Conservation (phyloP, 2,113 vertebrate species). For the Serilophus lunatus region DNA sequence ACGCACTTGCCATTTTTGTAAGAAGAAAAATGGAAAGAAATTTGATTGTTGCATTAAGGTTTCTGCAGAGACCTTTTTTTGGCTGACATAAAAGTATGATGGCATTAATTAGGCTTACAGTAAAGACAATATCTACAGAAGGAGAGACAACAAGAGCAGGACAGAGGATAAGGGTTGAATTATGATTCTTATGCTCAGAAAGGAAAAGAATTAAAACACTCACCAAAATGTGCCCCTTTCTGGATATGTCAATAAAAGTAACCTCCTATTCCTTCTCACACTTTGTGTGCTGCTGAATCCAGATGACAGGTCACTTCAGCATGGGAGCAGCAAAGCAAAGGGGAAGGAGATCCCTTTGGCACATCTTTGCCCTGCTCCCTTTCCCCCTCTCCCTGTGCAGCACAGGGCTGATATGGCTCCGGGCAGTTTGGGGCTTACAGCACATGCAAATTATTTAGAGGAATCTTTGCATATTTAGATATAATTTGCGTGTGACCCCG, state of each 20-base stretch:
- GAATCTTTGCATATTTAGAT: background rate
- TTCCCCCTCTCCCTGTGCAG: background rate
- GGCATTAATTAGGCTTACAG: background rate
- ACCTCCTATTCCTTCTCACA: background rate
- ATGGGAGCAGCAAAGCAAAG: background rate
- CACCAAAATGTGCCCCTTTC: background rate
- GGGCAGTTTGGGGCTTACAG: background rate
- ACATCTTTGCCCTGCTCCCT: background rate
- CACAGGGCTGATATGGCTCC: accelerated
- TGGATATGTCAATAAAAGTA: background rate
- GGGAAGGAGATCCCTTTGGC: background rate
- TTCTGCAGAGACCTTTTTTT: background rate
- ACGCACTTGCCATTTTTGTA: background rate
- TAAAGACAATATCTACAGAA: background rate
- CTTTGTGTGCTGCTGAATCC: background rate
- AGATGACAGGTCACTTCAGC: background rate
- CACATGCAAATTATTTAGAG: background rate
- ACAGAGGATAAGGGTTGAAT: background rate
- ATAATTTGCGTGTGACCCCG: background rate
- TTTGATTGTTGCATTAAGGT: background rate
- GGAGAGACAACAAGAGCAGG: background rate
- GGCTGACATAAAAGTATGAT: background rate
- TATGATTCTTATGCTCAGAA: background rate
- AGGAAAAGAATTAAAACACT: background rate
- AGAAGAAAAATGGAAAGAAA: background rate